Base-by-base conservation (phyloP, 2,888 invertebrate genomes). In the Eretmocerus hayati region DNA sequence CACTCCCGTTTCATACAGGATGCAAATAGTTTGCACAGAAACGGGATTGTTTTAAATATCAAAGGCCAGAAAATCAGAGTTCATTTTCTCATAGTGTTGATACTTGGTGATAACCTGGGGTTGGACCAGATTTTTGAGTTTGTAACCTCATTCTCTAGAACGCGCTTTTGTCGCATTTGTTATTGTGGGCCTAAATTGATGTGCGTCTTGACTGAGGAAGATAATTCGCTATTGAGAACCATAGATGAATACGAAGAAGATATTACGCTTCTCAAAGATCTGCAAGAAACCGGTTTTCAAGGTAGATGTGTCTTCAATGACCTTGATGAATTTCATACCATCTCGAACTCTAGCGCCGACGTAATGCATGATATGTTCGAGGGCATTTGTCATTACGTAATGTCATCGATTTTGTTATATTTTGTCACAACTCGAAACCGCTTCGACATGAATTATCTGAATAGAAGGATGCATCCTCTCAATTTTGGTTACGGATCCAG, bases 51-150 rank as follows among this genome's bases (percentile, higher is more conserved):
- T 15, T 18, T 53, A 16, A 20, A 22, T 15, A 13, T 37, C 13
- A 23, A 46, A 11, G n/a, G 20, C 13, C 18, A 41, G 37, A 33
- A 9, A 13, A 38, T 42, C 23, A 39, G 41, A 22, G 16, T 53
- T 4, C 44, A 39, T 26, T 50, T 46, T n/a, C 23, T 50, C 8
- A 22, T 46, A 21, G 16, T 23, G 41, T 33, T 53, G 18, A 37
- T 53, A 1, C 4, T 43, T 8, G 49, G 53, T 8, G 50, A 50
- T 26, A 53, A 53, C 22, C 35, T 53, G 2, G 53, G 50, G 1
- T 22, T 47, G 2, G 47, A 53, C 16, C n/a, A 31, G 18, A 50
- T 53, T 15, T 48, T 45, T 42, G 53, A 46, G 3, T 53, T 50
- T 43, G 22, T 43, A 4, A 18, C 48, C 21, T 48, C 43, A n/a